Evolutionary conservation across 2,113 vertebrate genomes (phyloP).

Genomic region (Tenrec ecaudatus): DNA sequence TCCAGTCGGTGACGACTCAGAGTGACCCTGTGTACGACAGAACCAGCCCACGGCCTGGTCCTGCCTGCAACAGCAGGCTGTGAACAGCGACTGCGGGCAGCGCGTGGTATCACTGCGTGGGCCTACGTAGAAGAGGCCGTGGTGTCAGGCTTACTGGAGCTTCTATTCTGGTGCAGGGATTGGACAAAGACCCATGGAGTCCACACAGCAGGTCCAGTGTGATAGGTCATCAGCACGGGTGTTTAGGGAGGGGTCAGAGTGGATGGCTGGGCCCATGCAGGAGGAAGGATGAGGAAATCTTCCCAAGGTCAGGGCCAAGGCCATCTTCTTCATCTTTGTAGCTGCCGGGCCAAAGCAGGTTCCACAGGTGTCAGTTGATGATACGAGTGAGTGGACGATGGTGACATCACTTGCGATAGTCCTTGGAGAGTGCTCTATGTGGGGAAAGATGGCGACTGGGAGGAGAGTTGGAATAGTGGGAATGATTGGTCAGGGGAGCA

Average conservation of each 20-base stretch:
- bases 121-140: too few relatives aligned
- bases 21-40: too few relatives aligned
- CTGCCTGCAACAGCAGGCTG: too few relatives aligned
- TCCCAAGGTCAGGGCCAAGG: background rate
- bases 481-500: background rate
- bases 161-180: background rate
- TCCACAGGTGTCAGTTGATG: background rate
- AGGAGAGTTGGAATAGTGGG: background rate
- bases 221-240: background rate
- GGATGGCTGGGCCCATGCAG: background rate
- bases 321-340: background rate
- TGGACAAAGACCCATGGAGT: background rate
- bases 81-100: too few relatives aligned
- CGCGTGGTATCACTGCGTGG: too few relatives aligned
- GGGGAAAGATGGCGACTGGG: background rate
- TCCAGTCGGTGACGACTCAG: too few relatives aligned
- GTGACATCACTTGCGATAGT: background rate
- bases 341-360: background rate
- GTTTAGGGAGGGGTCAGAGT: background rate
- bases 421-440: background rate
- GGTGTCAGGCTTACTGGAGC: too few relatives aligned
- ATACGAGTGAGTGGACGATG: constrained; percentile 3
- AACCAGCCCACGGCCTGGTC: too few relatives aligned
- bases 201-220: background rate
- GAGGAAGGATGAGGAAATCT: background rate